These are phyloP conservation scores for Nyctibius grandis DNA, from an alignment of 2,797 vertebrate species.

Conservation along the genomic window DNA sequence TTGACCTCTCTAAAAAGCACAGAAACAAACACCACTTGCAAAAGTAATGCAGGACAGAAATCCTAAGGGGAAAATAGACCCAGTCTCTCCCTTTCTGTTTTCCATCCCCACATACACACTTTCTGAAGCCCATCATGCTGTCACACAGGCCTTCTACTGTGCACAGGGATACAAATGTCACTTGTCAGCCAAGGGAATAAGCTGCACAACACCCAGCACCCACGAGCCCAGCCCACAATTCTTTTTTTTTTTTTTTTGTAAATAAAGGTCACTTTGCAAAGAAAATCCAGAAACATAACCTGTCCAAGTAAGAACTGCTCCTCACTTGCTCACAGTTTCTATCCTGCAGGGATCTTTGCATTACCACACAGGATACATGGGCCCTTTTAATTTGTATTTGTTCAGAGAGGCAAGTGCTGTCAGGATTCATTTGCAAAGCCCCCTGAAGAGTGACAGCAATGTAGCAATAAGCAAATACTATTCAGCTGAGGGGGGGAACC, in stretches of 20 bases:
- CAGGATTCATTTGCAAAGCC: neutral
- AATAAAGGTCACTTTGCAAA: neutral
- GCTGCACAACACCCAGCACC: neutral
- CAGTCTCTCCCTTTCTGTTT: neutral
- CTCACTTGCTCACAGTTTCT: neutral
- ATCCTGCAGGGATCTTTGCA: neutral
- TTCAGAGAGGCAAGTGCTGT: neutral
- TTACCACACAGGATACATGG: fast-evolving
- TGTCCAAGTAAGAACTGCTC: neutral
- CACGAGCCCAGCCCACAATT: fast-evolving
- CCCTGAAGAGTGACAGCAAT: neutral
- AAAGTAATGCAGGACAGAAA: neutral
- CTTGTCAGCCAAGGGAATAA: neutral
- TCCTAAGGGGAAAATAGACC: neutral
- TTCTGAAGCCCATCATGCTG: neutral
- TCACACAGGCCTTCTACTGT: neutral
- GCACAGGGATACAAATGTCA: fast-evolving
- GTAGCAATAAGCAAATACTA: neutral
- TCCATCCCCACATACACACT: neutral
- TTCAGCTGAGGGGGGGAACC: neutral
- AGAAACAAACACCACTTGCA: neutral
- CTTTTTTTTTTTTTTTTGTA: neutral
- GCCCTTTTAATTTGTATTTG: neutral
- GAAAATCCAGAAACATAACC: neutral
- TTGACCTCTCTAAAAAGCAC: fast-evolving